Conservation (phyloP, 2,888 invertebrate species). For the Abrostola tripartita region DNA sequence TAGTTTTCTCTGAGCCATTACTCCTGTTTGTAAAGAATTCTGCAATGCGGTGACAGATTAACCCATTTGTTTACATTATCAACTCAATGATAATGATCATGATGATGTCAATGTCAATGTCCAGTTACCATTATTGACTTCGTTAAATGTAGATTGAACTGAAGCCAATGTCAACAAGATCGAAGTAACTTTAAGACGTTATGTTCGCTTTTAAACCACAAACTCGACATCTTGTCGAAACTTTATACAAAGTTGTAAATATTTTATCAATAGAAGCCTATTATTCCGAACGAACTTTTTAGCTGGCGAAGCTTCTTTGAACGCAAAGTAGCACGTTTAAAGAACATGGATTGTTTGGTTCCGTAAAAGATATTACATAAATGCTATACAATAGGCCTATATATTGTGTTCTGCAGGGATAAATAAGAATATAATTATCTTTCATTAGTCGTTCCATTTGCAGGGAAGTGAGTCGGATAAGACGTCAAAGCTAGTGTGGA, state of each 20-base stretch:
- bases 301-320: conserved; percentile 10
- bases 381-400: no score
- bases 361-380: background rate
- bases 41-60: background rate
- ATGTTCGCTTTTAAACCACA: conserved; percentile 39
- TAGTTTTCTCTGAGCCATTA: no score
- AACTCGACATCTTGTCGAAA: conserved; percentile 47
- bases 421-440: no score
- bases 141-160: conserved; percentile 13
- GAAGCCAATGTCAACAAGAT: conserved; percentile 18
- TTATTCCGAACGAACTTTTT: conserved; percentile 49
- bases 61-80: no score
- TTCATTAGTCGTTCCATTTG: no score
- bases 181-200: conserved; percentile 19
- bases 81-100: no score
- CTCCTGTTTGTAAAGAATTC: no score
- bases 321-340: background rate
- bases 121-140: conserved; percentile 15
- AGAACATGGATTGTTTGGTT: conserved; percentile 1
- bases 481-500: no score
- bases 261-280: conserved; percentile 52
- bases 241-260: conserved; percentile 51
- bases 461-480: no score
- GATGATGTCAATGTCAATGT: no score
- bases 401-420: no score